Evolutionary conservation across 2,888 invertebrate genomes (phyloP).

Genomic region (Hedychridium roseum): DNA sequence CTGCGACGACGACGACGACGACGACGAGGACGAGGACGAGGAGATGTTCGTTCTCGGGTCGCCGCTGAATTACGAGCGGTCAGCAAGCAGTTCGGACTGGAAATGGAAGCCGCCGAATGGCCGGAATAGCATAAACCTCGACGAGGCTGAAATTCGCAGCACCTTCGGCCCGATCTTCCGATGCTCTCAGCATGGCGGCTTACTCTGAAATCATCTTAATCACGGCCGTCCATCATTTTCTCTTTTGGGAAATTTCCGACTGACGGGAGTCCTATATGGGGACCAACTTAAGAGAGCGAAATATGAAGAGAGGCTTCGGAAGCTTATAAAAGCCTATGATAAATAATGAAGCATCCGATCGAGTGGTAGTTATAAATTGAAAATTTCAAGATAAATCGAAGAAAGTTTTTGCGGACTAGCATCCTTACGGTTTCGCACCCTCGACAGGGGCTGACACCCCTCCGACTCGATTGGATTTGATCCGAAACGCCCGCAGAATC

Average conservation of each 20-base stretch:
- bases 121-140: slow-evolving; percentile 47
- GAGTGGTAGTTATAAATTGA: too few relatives aligned
- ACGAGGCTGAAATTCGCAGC: slow-evolving; percentile 37
- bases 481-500: slow-evolving; percentile 22
- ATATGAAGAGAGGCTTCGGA: too few relatives aligned
- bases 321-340: too few relatives aligned
- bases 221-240: slow-evolving; percentile 1
- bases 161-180: slow-evolving; percentile 3
- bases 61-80: slow-evolving; percentile 44
- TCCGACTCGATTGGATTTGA: slow-evolving; percentile 22
- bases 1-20: slow-evolving; percentile 24
- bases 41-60: slow-evolving; percentile 36
- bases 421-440: too few relatives aligned
- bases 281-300: too few relatives aligned
- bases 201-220: slow-evolving; percentile 4
- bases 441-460: too few relatives aligned
- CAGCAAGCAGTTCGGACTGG: slow-evolving; percentile 40
- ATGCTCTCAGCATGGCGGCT: slow-evolving; percentile 10
- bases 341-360: too few relatives aligned
- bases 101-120: slow-evolving; percentile 53
- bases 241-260: too few relatives aligned
- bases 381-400: too few relatives aligned
- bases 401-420: too few relatives aligned
- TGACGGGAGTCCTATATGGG: too few relatives aligned
- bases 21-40: slow-evolving; percentile 34